These are phyloP conservation scores for Scrobipalpa costella DNA, from an alignment of 2,888 invertebrate genomes.

Conservation along the genomic window DNA sequence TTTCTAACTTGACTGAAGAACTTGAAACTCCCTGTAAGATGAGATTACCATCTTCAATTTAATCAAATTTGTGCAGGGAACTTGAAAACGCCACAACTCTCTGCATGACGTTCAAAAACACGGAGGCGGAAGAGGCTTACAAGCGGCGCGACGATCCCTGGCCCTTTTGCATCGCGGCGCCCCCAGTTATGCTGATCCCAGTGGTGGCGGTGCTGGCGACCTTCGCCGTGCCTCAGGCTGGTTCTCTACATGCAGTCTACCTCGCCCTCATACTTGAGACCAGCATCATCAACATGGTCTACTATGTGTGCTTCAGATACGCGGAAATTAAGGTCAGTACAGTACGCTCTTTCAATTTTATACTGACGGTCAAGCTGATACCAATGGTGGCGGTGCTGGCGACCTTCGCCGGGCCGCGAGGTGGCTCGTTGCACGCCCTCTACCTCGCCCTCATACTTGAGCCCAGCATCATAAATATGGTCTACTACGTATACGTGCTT, in stretches of 20 bases:
- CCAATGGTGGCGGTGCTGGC: conserved; percentile 67
- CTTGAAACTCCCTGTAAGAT: neutral
- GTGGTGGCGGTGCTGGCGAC: conserved; percentile 62
- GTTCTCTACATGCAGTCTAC: conserved; percentile 61
- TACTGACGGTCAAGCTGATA: conserved; percentile 45
- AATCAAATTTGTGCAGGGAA: conserved; percentile 51
- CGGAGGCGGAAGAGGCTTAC: conserved; percentile 60
- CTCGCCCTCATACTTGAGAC: conserved; percentile 62
- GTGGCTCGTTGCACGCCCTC: conserved; percentile 59
- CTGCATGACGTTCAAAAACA: conserved; percentile 66
- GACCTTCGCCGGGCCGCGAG: conserved; percentile 61
- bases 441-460: conserved; percentile 64
- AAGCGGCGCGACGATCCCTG: conserved; percentile 59
- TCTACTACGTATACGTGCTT: conserved; percentile 62
- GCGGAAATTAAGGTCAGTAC: conserved; percentile 60
- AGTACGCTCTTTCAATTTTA: neutral
- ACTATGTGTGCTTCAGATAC: conserved; percentile 61
- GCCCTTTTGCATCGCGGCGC: conserved; percentile 62
- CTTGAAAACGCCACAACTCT: conserved; percentile 67
- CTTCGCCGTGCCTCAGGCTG: conserved; percentile 63
- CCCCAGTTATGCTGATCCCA: conserved; percentile 71
- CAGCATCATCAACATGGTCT: conserved; percentile 61
- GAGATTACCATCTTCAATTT: neutral
- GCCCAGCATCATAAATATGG: conserved; percentile 60
- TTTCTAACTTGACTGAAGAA: too few species aligned